Base-by-base conservation (phyloP, 2,888 invertebrate species). In the Eupithecia pulchellata region DNA sequence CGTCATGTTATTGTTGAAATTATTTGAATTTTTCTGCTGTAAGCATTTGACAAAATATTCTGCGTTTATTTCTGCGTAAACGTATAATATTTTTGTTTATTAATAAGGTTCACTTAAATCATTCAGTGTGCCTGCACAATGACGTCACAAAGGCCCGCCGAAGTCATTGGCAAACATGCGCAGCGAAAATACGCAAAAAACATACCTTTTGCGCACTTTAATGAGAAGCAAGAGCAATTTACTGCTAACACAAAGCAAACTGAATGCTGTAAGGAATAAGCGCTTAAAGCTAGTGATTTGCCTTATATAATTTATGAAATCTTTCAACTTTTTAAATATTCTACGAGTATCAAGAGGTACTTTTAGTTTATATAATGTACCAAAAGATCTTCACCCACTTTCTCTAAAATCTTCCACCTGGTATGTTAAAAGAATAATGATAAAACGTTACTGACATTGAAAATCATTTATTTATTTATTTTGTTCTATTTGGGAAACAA, bases 161-260 rank as follows among this genome's bases (percentile, higher is more conserved):
- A 82, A 75, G 71, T 65, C 78, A 72, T 79, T 76, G 65, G 78
- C 79, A 84, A 84, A 84, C 79, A 81, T 69, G 71, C 67, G 78
- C 80, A 67, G 66, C 64, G 71, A 71, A 75, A 75, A 69, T 77
- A 75, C 36, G 66, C 55, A 72, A 72, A 73, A 82, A 83, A 83
- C 64, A 71, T 71, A 74, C 78, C 82, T 84, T 89, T 86, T 82
- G 82, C 81, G 79, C 81, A 82, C 85, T 84, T 86, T 85, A 88
- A 81, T 84, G 87, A 89, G 89, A 85, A 82, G 84, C 84, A 83
- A 84, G 81, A 78, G 83, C 88, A 87, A 89, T 90, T 89, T 88
- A 86, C 82, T 82, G 80, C 79, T 79, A 74, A 77, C 78, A 78
- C 72, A 78, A 72, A 77, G 61, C 67, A 76, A 75, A 72, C 69